Evolutionary conservation across 2,113 vertebrate genomes (phyloP), one percentile per base, ranked within the genome.

Genomic region (Rhombomys opimus): DNA sequence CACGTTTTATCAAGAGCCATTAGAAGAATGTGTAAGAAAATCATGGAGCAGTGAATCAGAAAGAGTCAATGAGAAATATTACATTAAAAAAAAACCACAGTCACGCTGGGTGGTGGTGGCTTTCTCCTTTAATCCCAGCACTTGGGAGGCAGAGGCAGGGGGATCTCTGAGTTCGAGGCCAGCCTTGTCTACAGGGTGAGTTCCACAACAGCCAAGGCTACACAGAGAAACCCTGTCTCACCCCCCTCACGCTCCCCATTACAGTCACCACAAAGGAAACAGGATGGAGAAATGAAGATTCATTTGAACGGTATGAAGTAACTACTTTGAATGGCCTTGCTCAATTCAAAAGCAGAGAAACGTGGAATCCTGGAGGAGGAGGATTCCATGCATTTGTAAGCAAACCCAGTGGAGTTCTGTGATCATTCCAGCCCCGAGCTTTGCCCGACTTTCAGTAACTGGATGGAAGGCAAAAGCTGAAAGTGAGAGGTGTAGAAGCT

Each of bases 21-120:
- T 68, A 32, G 59, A 85, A 91, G 52, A 67, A 92, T 86, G 65
- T 76, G 0, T 86, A 68, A 78, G 78, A 91, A 22, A 96, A 63
- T 76, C 87, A 82, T 67, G 30, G n/a, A 52, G 4, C 73, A 35
- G 35, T 70, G 23, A 80, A 93, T 94, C 52, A 82, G 65, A 92
- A 94, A 41, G 10, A 2, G 35, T 90, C 46, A 23, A n/a, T 65
- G 59, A 72, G 52, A 95, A 92, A 61, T 54, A 75, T 4, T 73
- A 2, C 3, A 11, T 67, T 59, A 27, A 46, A 78, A 32, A 85
- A 15, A 46, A 4, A 46, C 46, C 15, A 57, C 57, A 57, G 11
- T 57, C 7, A 57, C 15, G 1, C 57, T 15, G 15, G 57, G 12
- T 15, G 15, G 15, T 57, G 57, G 57, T 12, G 57, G 11, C 12